Evolutionary conservation across 2,113 vertebrate species (phyloP), one percentile per base, ranked within the genome.

Genomic region (Callionymus lyra): DNA sequence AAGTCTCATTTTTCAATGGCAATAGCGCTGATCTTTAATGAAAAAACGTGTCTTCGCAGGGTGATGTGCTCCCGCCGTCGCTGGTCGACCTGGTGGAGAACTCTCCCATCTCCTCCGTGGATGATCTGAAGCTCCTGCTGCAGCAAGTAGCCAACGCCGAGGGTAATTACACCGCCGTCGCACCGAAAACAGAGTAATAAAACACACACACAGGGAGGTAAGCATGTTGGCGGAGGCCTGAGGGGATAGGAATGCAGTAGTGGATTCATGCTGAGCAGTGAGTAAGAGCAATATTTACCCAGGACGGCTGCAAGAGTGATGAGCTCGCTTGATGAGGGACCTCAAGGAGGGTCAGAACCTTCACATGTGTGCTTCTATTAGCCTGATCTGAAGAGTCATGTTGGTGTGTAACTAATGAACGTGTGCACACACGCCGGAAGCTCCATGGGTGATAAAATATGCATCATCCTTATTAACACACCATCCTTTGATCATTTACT

Each of bases 41-140:
- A 27, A 27, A 27, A 8, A 13, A 6, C 61, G 2, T 60, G 18
- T 48, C 19, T 67, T 44, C 15, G 13, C 87, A 94, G 91, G 86
- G 88, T 44, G 90, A 95, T 45, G 86, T 89, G 47, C 87, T 97
- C 68, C 91, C 93, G 0, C 77, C 82, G 63, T 90, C 92, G 45
- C 83, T 97, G 72, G 89, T 93, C 44, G 78, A 93, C 74, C 82
- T 94, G 72, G 84, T 97, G 81, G 84, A 85, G 60, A 83, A 78
- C 74, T 84, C 83, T 54, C 83, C 90, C 1, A 86, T 97, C 77
- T 87, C 83, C 47, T 92, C 92, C 52, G 86, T 94, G 42, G 86
- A 87, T 5, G 91, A 97, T 72, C 85, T 97, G 63, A 89, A 89
- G 77, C 86, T 76, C 12, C 85, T 93, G 72, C 85, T 95, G 71